Evolutionary conservation across 2,888 invertebrate genomes (phyloP), one percentile per base, ranked within the genome.

Genomic region (Tetragonisca angustula): DNA sequence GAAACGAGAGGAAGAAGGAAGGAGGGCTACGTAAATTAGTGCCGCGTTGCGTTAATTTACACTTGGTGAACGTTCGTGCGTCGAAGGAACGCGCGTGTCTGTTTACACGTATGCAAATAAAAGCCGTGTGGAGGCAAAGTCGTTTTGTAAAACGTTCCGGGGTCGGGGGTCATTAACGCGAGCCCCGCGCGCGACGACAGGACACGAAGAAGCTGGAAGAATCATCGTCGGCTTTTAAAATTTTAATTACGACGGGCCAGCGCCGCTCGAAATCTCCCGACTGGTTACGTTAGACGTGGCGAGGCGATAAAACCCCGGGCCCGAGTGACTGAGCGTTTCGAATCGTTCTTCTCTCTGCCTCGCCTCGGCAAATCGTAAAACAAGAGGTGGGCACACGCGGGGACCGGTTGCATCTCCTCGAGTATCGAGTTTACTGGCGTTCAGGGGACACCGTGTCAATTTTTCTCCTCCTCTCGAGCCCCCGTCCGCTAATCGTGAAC

Each of bases 341-440:
- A 50, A 36, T 17, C 21, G 32, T 62, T 59, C 15, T n/a, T 36
- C 13, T 32, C 17, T 65, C 72, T 70, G 64, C 61, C 59, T n/a
- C 27, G 36, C 6, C 21, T 19, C 19, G 24, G 36, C 50, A 27
- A 76, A 86, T 86, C 84, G 85, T 89, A 89, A 89, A 89, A 85
- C 83, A 83, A 87, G 43, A 84, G 61, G 61, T 72, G 76, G 54
- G 50, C 49, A 61, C 62, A 68, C 78, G 61, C 71, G 69, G 56
- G 67, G 72, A 77, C 76, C 76, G 82, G 82, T 79, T 56, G 32
- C 27, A 11, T 21, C 69, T 71, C 50, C 83, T 87, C 84, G 86
- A 87, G 83, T 83, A 79, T 70, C 36, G 36, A 36, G 61, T 84
- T 87, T 87, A 86, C 79, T 59, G 36, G 72, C 81, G 71, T 69